A percentile compares a stretch with the other conserved stretches of the same genome.
Evolutionary conservation across 2,888 invertebrate species (phyloP).

Genomic region (Globia sparganii): DNA sequence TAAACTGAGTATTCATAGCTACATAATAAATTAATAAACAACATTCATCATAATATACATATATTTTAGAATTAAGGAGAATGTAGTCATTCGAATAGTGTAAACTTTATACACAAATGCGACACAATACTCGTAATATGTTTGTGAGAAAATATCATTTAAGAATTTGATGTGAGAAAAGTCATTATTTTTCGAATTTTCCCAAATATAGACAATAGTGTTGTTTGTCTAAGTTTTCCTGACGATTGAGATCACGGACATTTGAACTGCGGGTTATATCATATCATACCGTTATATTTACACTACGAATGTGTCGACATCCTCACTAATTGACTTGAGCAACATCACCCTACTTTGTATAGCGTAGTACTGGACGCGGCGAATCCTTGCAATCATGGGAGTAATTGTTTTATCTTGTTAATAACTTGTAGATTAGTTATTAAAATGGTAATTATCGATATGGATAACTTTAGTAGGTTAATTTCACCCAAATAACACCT

Average conservation of each 20-base stretch:
- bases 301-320: conserved; percentile 58
- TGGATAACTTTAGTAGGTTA: conserved; percentile 51
- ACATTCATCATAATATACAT: conserved; percentile 48
- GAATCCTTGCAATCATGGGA: conserved; percentile 31
- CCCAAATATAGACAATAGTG: conserved; percentile 7
- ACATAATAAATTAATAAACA: conserved; percentile 53
- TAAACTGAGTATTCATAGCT: conserved; percentile 59
- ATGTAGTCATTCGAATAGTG: background rate
- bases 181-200: background rate
- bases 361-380: conserved; percentile 52
- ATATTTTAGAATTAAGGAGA: conserved; percentile 28
- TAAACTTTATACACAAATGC: conserved; percentile 20
- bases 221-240: conserved; percentile 9
- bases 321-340: conserved; percentile 81
- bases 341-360: conserved; percentile 63
- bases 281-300: conserved; percentile 49
- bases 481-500: conserved; percentile 22
- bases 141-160: conserved; percentile 26
- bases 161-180: conserved; percentile 15
- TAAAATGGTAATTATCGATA: conserved; percentile 55
- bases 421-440: conserved; percentile 33
- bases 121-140: conserved; percentile 1
- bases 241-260: conserved; percentile 63
- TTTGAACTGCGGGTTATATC: conserved; percentile 60
- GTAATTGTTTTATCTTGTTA: conserved; percentile 10